Evolutionary conservation across 1,140 invertebrate species (phyloP).

Genomic region (Pogonomyrmex barbatus): DNA sequence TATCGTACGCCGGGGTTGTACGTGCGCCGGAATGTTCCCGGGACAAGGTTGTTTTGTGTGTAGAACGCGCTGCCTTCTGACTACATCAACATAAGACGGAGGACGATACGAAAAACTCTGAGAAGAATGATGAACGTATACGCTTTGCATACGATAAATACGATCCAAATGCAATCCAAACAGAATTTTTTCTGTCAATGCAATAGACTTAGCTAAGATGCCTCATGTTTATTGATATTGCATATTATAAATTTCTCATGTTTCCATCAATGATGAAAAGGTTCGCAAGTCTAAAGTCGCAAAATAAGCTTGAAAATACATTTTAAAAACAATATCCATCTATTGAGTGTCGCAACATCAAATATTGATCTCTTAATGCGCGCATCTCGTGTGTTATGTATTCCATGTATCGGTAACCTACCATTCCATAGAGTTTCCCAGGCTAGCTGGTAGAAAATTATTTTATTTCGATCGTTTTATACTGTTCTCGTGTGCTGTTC

Average conservation of each 20-base stretch:
- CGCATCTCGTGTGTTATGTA: conserved; percentile 2
- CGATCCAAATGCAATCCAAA: background rate
- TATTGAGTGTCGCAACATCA: conserved; percentile 24
- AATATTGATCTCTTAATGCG: conserved; percentile 49
- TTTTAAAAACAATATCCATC: conserved; percentile 29
- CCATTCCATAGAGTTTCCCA: conserved; percentile 21
- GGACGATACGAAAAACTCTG: conserved; percentile 8
- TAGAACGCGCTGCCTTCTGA: conserved; percentile 25
- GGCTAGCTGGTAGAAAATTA: conserved; percentile 16
- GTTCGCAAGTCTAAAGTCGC: background rate
- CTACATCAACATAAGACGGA: conserved; percentile 27
- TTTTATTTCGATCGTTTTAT: conserved; percentile 47
- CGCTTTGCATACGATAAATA: background rate
- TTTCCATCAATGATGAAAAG: conserved; percentile 8
- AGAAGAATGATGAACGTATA: conserved; percentile 14
- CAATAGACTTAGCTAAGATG: background rate
- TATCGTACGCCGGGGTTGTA: conserved; percentile 21
- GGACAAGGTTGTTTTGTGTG: conserved; percentile 31
- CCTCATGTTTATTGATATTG: conserved; percentile 15
- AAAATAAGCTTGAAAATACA: conserved; percentile 17
- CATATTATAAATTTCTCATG: conserved; percentile 3
- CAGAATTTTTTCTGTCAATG: background rate
- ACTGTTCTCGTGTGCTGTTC: conserved; percentile 23
- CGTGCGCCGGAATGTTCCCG: conserved; percentile 24
- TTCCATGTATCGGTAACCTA: conserved; percentile 36